Conservation (phyloP, 2,888 invertebrate species). For the Caenorhabditis afra region DNA sequence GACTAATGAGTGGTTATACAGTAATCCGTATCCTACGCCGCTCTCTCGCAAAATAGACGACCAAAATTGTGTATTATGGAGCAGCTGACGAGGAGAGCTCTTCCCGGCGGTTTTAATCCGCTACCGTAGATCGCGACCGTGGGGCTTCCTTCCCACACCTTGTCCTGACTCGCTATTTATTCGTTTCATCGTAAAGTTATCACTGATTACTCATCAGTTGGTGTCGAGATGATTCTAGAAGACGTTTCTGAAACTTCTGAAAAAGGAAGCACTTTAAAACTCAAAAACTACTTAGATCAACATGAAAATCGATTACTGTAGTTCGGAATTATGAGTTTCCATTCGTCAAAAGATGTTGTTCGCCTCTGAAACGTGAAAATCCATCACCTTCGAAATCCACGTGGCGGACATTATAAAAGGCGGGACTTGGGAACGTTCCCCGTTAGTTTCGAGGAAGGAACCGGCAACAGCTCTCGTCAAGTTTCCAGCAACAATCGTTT, state of each 20-base stretch:
- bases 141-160: constrained; percentile 15
- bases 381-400: too few species aligned
- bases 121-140: constrained; percentile 4
- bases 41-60: constrained; percentile 4
- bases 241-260: too few species aligned
- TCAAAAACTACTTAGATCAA: too few species aligned
- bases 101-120: constrained; percentile 38
- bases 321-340: too few species aligned
- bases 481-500: constrained; percentile 56
- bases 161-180: too few species aligned
- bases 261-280: too few species aligned
- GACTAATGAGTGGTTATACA: constrained; percentile 38
- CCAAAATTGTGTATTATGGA: constrained; percentile 3
- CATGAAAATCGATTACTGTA: too few species aligned
- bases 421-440: neutral
- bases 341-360: too few species aligned
- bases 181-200: too few species aligned
- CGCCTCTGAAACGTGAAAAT: too few species aligned
- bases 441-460: constrained; percentile 22
- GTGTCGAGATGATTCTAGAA: too few species aligned
- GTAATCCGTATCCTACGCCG: constrained; percentile 31
- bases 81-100: constrained; percentile 13
- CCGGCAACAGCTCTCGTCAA: constrained; percentile 44
- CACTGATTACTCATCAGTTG: too few species aligned
- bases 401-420: constrained; percentile 11